Conservation (phyloP, 2,888 invertebrate species). For the Cabera pusaria region DNA sequence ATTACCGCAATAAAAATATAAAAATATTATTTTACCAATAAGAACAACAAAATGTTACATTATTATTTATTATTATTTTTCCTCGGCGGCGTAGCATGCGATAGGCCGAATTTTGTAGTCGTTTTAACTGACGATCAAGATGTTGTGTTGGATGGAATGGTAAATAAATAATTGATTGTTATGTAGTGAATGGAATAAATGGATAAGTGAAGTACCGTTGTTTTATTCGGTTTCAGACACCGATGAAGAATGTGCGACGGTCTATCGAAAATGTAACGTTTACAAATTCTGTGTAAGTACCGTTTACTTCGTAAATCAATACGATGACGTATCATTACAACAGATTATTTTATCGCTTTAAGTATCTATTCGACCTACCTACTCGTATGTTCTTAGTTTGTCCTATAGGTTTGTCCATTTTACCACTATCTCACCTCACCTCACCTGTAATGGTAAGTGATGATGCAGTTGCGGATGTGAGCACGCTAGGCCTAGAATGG, state of each 20-base stretch:
- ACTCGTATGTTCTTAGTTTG: too few relatives aligned
- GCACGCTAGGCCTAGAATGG: too few relatives aligned
- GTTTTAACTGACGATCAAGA: constrained; percentile 95
- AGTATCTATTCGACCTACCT: too few relatives aligned
- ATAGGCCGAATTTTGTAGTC: constrained; percentile 88
- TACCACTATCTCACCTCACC: too few relatives aligned
- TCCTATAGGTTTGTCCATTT: too few relatives aligned
- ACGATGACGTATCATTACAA: too few relatives aligned
- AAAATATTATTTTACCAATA: constrained; percentile 29
- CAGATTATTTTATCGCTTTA: too few relatives aligned
- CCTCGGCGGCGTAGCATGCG: constrained; percentile 36
- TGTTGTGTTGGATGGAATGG: constrained; percentile 89
- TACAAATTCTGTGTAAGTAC: constrained; percentile 88
- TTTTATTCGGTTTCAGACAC: constrained; percentile 80
- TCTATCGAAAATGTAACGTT: constrained; percentile 88
- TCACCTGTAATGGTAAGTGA: too few relatives aligned
- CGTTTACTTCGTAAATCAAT: too few relatives aligned
- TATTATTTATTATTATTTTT: constrained; percentile 62
- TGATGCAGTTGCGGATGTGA: too few relatives aligned
- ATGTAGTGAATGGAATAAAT: constrained; percentile 50
- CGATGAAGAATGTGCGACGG: constrained; percentile 85
- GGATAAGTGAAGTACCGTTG: constrained; percentile 42
- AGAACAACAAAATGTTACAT: constrained; percentile 61
- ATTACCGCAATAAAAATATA: constrained; percentile 60
- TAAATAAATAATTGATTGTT: constrained; percentile 69